Evolutionary conservation across 2,797 vertebrate species (phyloP).

Genomic region (Artibeus jamaicensis): DNA sequence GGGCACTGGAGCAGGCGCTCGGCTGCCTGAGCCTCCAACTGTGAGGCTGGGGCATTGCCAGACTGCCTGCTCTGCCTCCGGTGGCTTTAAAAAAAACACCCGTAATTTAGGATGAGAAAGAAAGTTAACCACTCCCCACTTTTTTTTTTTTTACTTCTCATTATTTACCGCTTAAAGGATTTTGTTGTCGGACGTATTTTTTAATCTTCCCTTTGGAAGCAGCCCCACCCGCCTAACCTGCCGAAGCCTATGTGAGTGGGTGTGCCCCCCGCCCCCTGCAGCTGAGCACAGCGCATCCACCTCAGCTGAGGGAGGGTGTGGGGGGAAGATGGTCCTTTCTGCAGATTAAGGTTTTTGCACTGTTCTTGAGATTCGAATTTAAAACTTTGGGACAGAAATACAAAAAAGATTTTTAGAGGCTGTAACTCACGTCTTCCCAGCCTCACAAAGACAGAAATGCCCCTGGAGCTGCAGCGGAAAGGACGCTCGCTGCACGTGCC

Average conservation of each 20-base stretch:
- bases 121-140: neutral
- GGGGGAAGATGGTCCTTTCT: neutral
- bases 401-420: neutral
- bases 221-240: neutral
- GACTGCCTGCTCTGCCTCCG: rapidly evolving
- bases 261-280: too few species aligned
- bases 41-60: rapidly evolving
- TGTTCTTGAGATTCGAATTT: neutral
- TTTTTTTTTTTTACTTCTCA: neutral
- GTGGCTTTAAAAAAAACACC: neutral
- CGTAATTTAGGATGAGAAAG: neutral
- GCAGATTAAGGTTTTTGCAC: constrained; percentile 1
- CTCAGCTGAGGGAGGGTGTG: rapidly evolving
- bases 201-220: neutral
- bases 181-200: neutral
- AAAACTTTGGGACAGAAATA: neutral
- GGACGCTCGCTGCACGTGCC: neutral
- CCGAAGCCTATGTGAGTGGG: neutral
- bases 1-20: neutral
- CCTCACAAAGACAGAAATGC: rapidly evolving
- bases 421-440: neutral
- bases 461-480: rapidly evolving
- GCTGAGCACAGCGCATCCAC: neutral
- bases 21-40: rapidly evolving
- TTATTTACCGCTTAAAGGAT: neutral